Evolutionary conservation across 1,140 invertebrate species (phyloP), one percentile per base, ranked within the genome.

Genomic region (Sycobia sp.): DNA sequence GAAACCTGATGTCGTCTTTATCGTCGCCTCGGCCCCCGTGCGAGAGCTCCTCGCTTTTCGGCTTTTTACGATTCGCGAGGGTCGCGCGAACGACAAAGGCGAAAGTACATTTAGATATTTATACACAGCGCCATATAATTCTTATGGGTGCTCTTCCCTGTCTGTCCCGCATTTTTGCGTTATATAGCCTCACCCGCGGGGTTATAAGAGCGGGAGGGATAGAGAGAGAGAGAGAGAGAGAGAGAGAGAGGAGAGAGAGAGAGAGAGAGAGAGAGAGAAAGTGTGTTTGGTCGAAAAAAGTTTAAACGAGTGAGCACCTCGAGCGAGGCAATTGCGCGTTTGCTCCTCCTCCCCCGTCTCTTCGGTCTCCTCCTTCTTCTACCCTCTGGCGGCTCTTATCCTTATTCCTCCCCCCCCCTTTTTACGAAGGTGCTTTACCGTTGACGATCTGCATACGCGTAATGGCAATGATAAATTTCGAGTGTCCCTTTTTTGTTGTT

Each of bases 281-380:
- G n/a, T n/a, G n/a, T n/a, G n/a, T n/a, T n/a, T 3, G 20, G n/a
- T 20, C 4, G n/a, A 59, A 59, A 59, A 59, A 59, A 38, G 4
- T 41, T 59, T 50, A 39, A 58, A 49, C 43, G 56, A 38, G 22
- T 25, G 34, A 50, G 57, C 46, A 59, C 57, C 57, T 50, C 46
- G 46, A 58, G 56, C 56, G 22, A 59, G n/a, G 57, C 57, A 49
- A 34, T 59, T 59, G 46, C 46, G n/a, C 32, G 43, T 34, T 57
- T 46, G 18, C 43, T 25, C n/a, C 2, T 18, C 18, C 53, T 16
- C 53, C 39, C 1, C 4, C 10, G 3, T 18, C 39, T 4, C n/a
- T 18, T 10, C n/a, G 2, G 2, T 43, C 39, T n/a, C n/a, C n/a
- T n/a, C n/a, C n/a, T n/a, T n/a, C n/a, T n/a, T n/a, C n/a, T 11